Conservation (phyloP, 2,113 vertebrate genomes). For the Apodemus sylvaticus region DNA sequence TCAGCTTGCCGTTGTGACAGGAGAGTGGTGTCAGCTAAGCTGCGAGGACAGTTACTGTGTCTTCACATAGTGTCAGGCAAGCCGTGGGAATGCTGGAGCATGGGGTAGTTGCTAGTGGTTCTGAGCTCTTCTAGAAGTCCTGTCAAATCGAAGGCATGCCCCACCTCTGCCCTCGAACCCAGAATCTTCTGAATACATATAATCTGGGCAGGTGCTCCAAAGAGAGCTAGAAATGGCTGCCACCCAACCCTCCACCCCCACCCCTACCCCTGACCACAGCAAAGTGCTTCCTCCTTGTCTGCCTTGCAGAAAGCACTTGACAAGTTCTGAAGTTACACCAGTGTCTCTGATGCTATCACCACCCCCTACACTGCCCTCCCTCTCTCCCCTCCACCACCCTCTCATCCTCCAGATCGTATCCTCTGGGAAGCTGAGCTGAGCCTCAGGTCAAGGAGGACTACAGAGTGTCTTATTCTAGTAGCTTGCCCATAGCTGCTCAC, state of each 20-base stretch:
- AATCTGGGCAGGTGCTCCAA: neutral
- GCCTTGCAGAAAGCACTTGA: neutral
- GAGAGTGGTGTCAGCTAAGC: neutral
- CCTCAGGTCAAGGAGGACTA: neutral
- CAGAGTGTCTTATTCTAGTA: neutral
- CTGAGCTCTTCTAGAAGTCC: neutral
- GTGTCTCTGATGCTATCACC: neutral
- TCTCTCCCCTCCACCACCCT: neutral
- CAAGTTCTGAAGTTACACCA: neutral
- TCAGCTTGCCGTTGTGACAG: neutral
- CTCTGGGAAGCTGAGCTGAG: slow-evolving; percentile 12
- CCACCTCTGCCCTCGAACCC: neutral
- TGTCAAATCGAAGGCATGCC: neutral
- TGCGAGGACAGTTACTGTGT: neutral
- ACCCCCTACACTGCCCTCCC: neutral
- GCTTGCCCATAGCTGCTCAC: neutral
- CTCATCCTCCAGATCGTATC: neutral
- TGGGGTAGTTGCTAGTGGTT: neutral
- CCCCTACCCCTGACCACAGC: neutral
- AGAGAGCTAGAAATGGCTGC: neutral
- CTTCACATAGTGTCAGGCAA: neutral
- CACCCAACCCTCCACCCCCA: too few species aligned
- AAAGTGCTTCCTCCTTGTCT: neutral
- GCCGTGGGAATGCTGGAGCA: neutral
- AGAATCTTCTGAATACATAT: neutral